These are phyloP conservation scores for Archaeoteleia sp. DNA, from an alignment of 2,888 invertebrate genomes.

Conservation along the genomic window DNA sequence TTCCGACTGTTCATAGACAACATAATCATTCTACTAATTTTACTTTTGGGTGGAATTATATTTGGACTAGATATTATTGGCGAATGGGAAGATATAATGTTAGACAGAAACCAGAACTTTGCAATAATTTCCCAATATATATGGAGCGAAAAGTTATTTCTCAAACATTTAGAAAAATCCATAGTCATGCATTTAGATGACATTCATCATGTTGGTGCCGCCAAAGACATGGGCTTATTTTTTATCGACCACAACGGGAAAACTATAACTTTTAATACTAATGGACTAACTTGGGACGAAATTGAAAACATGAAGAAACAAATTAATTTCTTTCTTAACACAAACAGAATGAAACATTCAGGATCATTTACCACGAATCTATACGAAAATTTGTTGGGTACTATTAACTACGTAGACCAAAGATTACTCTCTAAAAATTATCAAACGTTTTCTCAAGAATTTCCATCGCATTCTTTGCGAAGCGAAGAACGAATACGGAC, in stretches of 20 bases:
- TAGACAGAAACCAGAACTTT: constrained; percentile 57
- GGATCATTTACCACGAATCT: constrained; percentile 37
- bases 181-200: constrained; percentile 56
- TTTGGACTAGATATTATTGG: constrained; percentile 61
- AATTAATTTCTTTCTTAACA: constrained; percentile 57
- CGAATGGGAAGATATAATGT: constrained; percentile 61
- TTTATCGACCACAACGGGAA: constrained; percentile 57
- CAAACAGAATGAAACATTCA: constrained; percentile 34
- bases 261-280: constrained; percentile 53
- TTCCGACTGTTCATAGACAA: constrained; percentile 54
- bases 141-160: constrained; percentile 60
- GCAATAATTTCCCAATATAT: constrained; percentile 54
- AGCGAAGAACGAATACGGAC: constrained; percentile 12
- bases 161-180: constrained; percentile 26
- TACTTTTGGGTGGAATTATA: constrained; percentile 58
- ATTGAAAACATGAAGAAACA: constrained; percentile 54
- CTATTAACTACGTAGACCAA: constrained; percentile 52
- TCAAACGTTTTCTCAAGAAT: background rate
- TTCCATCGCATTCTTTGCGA: constrained; percentile 1
- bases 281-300: constrained; percentile 56
- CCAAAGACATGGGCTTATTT: constrained; percentile 59
- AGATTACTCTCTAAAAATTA: constrained; percentile 5
- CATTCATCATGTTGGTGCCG: constrained; percentile 61
- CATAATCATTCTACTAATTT: constrained; percentile 44
- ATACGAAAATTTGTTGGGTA: constrained; percentile 39